Percentiles rank a stretch among this genome's conserved stretches.
Conservation (phyloP, 2,797 vertebrate species). For the Orestias chungarensis region DNA sequence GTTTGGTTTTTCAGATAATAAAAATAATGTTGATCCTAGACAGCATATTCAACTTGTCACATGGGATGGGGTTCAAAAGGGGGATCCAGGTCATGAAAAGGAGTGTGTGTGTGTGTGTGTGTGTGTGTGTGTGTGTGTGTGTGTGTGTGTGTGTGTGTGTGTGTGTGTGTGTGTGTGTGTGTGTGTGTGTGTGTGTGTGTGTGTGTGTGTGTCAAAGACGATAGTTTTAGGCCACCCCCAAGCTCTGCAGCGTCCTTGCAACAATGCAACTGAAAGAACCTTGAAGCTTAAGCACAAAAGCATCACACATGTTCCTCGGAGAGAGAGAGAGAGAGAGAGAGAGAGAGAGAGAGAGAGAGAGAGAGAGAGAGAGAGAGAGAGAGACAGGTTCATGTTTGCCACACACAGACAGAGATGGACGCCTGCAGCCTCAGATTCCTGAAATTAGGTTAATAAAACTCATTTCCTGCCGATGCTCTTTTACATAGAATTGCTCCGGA, state of each 20-base stretch:
- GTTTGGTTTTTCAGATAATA: not conserved
- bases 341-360: too few species aligned
- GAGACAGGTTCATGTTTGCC: slow-evolving; percentile 50
- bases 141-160: too few species aligned
- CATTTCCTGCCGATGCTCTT: slow-evolving; percentile 10
- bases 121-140: too few species aligned
- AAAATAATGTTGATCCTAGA: not conserved
- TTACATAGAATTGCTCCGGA: slow-evolving; percentile 1
- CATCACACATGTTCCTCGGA: slow-evolving; percentile 42
- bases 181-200: too few species aligned
- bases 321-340: slow-evolving; percentile 25
- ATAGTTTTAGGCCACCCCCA: slow-evolving; percentile 54
- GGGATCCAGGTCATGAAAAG: slow-evolving; percentile 39
- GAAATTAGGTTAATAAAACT: slow-evolving; percentile 20
- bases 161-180: too few species aligned
- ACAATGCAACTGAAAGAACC: slow-evolving; percentile 67
- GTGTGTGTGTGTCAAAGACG: too few species aligned
- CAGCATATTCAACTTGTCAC: slow-evolving; percentile 18
- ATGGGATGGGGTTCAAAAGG: slow-evolving; percentile 6
- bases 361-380: too few species aligned
- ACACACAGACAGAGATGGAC: slow-evolving; percentile 37
- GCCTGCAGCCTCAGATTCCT: slow-evolving; percentile 16
- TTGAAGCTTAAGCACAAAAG: slow-evolving; percentile 60
- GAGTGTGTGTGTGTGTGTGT: slow-evolving; percentile 28
- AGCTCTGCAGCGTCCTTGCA: slow-evolving; percentile 38